Evolutionary conservation across 1,140 invertebrate species (phyloP), one percentile per base, ranked within the genome.

Genomic region (Arion vulgaris): DNA sequence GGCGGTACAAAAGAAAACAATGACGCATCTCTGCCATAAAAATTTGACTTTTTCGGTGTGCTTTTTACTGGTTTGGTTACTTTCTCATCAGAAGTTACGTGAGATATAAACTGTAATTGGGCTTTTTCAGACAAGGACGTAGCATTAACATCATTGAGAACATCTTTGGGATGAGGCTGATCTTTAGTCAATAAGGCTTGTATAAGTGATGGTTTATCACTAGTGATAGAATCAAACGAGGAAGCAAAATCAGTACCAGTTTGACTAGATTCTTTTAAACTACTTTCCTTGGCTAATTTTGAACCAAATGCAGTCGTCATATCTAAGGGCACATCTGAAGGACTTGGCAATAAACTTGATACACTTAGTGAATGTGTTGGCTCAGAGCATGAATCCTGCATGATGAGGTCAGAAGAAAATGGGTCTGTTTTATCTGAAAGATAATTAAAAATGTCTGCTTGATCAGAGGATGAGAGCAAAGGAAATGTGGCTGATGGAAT

Each of bases 11-110:
- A 73, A n/a, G 80, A 81, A 57, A 81, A 81, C 15, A 73, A 49
- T 9, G 80, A 81, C 28, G 71, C 80, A 74, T 81, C 80, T 74
- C 80, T 73, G 2, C 80, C 80, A 57, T 81, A 81, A 62, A 81
- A 81, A 32, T 81, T 81, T 1, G 80, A 81, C 51, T 81, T 81
- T 62, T 81, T 81, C 19, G 80, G 80, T 17, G 80, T 74, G 23
- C 69, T 81, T 62, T 81, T 81, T 34, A 49, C 26, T 19, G 51
- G 51, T 38, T 73, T 73, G 28, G n/a, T 36, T 11, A 41, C 34
- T 36, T 66, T 62, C 2, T 39, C 57, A 39, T 32, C 26, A 76
- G 17, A 53, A 36, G 41, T 49, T 1, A 68, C 11, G 26, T 53
- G 34, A 17, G 66, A 34, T 34, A 11, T 28, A n/a, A 78, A 41